Evolutionary conservation across 2,113 vertebrate genomes (phyloP).

Genomic region (Phrynosoma platyrhinos): DNA sequence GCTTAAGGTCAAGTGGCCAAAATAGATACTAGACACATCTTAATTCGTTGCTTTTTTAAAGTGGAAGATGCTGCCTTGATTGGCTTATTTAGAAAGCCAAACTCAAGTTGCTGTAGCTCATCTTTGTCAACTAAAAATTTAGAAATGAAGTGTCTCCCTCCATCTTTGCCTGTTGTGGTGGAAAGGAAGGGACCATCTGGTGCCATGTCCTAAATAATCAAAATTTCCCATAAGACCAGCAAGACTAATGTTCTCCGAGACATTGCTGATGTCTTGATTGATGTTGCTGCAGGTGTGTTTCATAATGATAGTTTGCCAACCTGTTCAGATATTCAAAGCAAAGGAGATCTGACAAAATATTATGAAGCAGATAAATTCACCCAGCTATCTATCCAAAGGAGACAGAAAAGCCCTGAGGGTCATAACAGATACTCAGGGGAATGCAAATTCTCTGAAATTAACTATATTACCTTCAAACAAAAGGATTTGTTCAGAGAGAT

Average conservation of each 20-base stretch:
- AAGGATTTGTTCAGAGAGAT: too few relatives aligned
- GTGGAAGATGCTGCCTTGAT: not conserved
- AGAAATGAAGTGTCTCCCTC: not conserved
- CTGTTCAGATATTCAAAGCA: slow-evolving; percentile 3
- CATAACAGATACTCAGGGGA: too few relatives aligned
- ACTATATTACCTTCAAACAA: too few relatives aligned
- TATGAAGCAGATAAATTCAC: not conserved
- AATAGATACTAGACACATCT: not conserved
- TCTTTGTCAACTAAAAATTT: slow-evolving; percentile 8
- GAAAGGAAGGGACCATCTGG: not conserved
- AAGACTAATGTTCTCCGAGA: not conserved
- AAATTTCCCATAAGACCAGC: not conserved
- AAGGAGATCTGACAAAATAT: slow-evolving; percentile 12
- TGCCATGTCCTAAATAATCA: not conserved
- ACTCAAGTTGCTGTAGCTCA: not conserved
- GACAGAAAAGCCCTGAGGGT: not conserved
- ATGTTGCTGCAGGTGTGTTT: not conserved
- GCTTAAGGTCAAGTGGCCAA: slow-evolving; percentile 16
- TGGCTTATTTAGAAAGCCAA: slow-evolving; percentile 19
- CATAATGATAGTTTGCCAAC: not conserved
- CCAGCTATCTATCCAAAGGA: not conserved
- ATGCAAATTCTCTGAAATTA: too few relatives aligned
- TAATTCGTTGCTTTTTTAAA: not conserved
- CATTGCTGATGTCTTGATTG: not conserved
- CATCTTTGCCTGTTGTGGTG: not conserved